Base-by-base conservation (phyloP, 2,113 vertebrate species). In the Ceyx cyanopectus region DNA sequence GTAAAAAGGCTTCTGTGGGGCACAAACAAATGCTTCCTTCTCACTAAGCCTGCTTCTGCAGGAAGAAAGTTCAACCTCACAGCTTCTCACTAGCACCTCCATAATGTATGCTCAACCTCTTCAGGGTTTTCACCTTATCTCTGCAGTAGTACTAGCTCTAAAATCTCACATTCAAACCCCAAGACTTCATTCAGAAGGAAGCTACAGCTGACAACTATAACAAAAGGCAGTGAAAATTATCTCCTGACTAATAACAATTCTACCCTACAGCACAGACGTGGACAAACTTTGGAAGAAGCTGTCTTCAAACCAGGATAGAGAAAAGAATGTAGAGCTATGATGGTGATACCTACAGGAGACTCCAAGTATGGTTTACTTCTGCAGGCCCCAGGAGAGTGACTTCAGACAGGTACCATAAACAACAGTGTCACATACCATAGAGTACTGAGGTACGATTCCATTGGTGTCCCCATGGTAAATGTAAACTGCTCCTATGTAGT, bases 391-490 rank as follows among this genome's bases (percentile, higher is more conserved):
- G 22, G 3, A 50, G 78, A 50, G 34, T 40, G 30, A 45, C 34
- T 80, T 85, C 51, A 76, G 60, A 29, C 2, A 22, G 14, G 11
- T n/a, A 63, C 50, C 3, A 0, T 20, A 43, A 75, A 62, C 6
- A 5, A 41, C 5, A 74, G 24, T 1, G 2, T n/a, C 78, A 94
- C 73, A 96, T 98, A 99, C 99, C 99, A 99, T 99, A 32, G 99
- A 99, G 94, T 99, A 99, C 88, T 98, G 98, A 62, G 95, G 97
- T 70, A 98, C 93, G 12, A 99, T 98, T 75, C 99, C 99, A 40
- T 78, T 26, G 29, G 97, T 80, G 6, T 99, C 98, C 3, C 99
- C 99, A 3, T 99, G 99, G 84, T 99, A 99, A 96, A 99, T 98
- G 65, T 99, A 99, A 32, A 99, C 98, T 0, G 98, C 99, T 84